phyloP scores from a whole-genome alignment of 2,888 invertebrate species.

The Tenthredo mesomela region DNA sequence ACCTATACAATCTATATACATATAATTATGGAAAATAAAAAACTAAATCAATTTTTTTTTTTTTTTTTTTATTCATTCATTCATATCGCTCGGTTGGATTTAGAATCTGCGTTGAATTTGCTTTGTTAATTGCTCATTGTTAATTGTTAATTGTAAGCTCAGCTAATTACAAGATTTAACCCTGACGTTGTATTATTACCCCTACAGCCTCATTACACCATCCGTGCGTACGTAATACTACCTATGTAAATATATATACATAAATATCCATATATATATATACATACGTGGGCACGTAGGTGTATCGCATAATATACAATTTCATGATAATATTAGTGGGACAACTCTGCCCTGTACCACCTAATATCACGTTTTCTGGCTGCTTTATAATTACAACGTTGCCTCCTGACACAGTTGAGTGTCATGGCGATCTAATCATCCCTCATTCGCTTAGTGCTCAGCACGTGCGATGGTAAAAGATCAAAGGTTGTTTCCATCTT shows the following conservation, averaged over 20 bases:
- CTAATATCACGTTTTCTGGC: constrained; percentile 5
- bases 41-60: not conserved
- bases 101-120: not conserved
- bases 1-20: not conserved
- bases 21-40: not conserved
- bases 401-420: not conserved
- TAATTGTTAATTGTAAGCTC: not conserved
- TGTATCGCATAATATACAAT: not conserved
- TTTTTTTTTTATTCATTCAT: too few species aligned
- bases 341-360: not conserved
- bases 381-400: not conserved
- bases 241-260: not conserved
- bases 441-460: not conserved
- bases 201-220: not conserved
- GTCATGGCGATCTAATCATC: constrained; percentile 12
- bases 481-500: not conserved
- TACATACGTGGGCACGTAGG: not conserved
- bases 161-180: not conserved
- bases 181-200: not conserved
- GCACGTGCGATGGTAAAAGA: not conserved
- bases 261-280: not conserved
- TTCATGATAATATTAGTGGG: not conserved
- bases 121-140: not conserved
- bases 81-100: not conserved
- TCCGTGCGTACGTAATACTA: not conserved